A percentile compares a stretch with the other conserved stretches of the same genome.
Conservation (phyloP, 1,140 invertebrate species). For the Lordiphosa clarofinis region DNA sequence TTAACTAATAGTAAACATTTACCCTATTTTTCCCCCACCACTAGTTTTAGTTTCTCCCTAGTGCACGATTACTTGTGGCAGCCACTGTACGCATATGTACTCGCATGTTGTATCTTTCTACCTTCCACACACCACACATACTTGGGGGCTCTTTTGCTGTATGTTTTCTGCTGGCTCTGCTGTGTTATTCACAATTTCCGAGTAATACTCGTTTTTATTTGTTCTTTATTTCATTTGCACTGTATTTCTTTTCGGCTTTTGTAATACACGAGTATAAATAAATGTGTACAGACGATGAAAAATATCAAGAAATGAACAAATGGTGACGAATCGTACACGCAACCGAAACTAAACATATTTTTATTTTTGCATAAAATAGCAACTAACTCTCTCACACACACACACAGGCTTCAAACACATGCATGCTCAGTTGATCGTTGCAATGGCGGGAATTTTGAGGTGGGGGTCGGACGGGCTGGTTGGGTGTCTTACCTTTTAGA, state of each 20-base stretch:
- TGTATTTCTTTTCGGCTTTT: constrained; percentile 18
- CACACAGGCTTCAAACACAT: constrained; percentile 6
- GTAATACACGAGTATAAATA: constrained; percentile 12
- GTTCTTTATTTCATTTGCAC: constrained; percentile 28
- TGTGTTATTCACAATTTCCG: constrained; percentile 69
- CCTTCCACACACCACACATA: constrained; percentile 7
- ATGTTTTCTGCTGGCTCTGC: constrained; percentile 5
- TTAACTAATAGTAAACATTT: too few relatives aligned
- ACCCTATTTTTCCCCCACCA: too few relatives aligned
- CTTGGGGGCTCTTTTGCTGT: constrained; percentile 13
- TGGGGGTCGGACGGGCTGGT: not conserved
- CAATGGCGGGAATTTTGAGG: constrained; percentile 43
- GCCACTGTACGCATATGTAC: constrained; percentile 7
- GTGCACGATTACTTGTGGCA: not conserved
- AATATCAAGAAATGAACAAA: constrained; percentile 32
- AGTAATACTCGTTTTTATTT: constrained; percentile 72
- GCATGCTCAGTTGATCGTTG: constrained; percentile 7
- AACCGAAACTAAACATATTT: constrained; percentile 44
- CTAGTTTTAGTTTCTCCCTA: too few relatives aligned
- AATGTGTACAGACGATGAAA: not conserved
- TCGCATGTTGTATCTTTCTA: constrained; percentile 4
- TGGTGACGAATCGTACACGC: constrained; percentile 68
- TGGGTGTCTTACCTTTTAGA: constrained; percentile 79
- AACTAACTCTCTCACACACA: constrained; percentile 30
- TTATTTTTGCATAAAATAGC: constrained; percentile 38